Conservation (phyloP, 2,113 vertebrate species). For the Cichladusa arquata region DNA sequence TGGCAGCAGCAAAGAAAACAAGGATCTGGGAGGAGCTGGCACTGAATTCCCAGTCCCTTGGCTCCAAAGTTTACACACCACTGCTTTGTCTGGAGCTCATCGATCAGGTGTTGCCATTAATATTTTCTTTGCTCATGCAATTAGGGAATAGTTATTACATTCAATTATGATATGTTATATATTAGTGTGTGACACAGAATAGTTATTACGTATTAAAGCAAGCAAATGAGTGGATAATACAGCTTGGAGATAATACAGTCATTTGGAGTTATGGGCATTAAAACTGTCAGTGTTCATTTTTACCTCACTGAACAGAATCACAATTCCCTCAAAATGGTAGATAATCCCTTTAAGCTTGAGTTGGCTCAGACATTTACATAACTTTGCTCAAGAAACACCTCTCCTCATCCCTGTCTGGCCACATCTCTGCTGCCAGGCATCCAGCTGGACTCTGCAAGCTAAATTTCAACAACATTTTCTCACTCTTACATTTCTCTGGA, state of each 20-base stretch:
- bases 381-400: not conserved
- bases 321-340: rapidly evolving
- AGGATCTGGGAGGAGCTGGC: not conserved
- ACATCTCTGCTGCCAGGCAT: not conserved
- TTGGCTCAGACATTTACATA: not conserved
- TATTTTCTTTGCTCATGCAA: not conserved
- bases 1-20: not conserved
- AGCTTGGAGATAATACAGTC: not conserved
- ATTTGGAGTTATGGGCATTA: not conserved
- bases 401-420: not conserved
- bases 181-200: rapidly evolving
- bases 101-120: not conserved
- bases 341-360: not conserved
- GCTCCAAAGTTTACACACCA: not conserved
- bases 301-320: not conserved
- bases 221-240: not conserved
- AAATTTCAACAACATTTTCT: not conserved
- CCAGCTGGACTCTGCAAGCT: not conserved
- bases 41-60: not conserved
- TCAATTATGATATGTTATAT: not conserved
- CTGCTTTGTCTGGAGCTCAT: not conserved
- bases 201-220: not conserved
- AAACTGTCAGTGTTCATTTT: not conserved
- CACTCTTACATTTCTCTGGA: not conserved
- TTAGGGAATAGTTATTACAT: not conserved